Conservation (phyloP, 2,797 vertebrate species). For the Leptodactylus fallax region DNA sequence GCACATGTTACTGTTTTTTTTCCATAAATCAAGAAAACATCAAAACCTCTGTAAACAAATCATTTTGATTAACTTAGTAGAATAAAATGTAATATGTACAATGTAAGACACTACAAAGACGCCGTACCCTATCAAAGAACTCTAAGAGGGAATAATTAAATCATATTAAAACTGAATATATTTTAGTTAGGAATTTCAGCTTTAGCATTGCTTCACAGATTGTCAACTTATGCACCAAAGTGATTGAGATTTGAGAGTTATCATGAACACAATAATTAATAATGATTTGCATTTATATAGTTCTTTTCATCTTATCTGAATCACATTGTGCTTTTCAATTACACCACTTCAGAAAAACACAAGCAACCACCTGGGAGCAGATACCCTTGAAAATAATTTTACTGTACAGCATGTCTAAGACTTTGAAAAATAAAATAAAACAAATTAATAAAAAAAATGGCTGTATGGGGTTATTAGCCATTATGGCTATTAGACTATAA, state of each 20-base stretch:
- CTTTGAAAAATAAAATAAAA: conserved; percentile 44
- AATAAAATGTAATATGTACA: not conserved
- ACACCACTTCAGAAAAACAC: conserved; percentile 59
- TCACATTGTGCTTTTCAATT: conserved; percentile 64
- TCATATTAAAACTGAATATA: conserved; percentile 41
- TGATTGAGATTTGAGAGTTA: conserved; percentile 63
- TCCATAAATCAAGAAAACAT: conserved; percentile 1
- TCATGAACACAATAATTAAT: conserved; percentile 65
- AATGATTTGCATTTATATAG: conserved; percentile 65
- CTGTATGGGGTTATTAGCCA: conserved; percentile 34
- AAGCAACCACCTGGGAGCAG: conserved; percentile 61
- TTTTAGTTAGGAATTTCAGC: conserved; percentile 45
- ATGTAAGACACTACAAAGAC: conserved; percentile 39
- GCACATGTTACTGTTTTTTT: not conserved
- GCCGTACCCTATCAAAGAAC: conserved; percentile 18
- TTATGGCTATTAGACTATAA: not conserved
- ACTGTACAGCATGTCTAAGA: conserved; percentile 33
- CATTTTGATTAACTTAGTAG: conserved; percentile 26
- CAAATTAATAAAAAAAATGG: conserved; percentile 5
- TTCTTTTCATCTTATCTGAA: conserved; percentile 65
- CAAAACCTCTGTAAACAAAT: conserved; percentile 43
- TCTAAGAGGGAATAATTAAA: conserved; percentile 53
- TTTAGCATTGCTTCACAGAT: conserved; percentile 54
- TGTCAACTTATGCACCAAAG: conserved; percentile 59
- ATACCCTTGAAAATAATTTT: conserved; percentile 61